phyloP scores from a whole-genome alignment of 2,113 vertebrate genomes.

The Hemibates koningsi region DNA sequence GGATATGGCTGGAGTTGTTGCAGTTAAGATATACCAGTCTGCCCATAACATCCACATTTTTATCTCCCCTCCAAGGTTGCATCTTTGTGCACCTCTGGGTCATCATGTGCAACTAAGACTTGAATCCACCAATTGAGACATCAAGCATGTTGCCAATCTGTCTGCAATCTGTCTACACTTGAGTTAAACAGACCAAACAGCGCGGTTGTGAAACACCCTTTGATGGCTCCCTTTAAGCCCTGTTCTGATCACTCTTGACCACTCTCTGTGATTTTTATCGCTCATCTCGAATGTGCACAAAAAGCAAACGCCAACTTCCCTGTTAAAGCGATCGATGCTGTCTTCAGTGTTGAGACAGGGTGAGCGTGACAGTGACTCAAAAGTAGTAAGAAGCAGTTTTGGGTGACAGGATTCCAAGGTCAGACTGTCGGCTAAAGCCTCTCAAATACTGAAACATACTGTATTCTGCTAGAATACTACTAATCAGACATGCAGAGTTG shows the following conservation, averaged over 20 bases:
- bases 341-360: neutral
- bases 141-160: neutral
- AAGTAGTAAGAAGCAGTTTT: neutral
- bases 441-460: neutral
- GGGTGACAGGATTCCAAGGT: neutral
- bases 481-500: neutral
- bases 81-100: neutral
- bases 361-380: neutral
- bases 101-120: neutral
- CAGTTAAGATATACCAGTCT: neutral
- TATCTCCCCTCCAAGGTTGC: neutral
- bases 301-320: neutral
- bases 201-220: accelerated
- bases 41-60: neutral
- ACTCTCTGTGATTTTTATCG: neutral
- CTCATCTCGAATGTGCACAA: neutral
- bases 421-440: neutral
- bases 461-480: neutral
- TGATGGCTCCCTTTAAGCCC: neutral
- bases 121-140: neutral
- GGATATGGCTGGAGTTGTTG: neutral
- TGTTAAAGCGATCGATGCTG: neutral
- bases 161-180: neutral
- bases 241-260: neutral
- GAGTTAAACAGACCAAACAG: neutral